These are phyloP conservation scores for Silurus glanis DNA, from an alignment of 2,113 vertebrate genomes.

Conservation along the genomic window DNA sequence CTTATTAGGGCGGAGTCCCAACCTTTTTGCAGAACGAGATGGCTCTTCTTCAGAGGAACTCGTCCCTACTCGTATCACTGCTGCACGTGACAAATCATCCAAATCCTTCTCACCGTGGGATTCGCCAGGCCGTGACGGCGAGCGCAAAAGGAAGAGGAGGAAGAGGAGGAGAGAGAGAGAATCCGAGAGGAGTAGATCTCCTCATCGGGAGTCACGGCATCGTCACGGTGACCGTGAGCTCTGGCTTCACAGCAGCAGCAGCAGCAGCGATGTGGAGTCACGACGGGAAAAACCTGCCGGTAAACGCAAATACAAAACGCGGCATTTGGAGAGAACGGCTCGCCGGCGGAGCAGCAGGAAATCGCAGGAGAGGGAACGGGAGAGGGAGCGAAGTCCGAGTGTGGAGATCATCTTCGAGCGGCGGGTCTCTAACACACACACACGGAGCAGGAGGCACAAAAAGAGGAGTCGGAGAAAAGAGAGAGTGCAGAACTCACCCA, in stretches of 20 bases:
- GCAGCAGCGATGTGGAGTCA: slow-evolving; percentile 30
- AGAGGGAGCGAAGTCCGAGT: slow-evolving; percentile 80
- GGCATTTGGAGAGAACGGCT: slow-evolving; percentile 78
- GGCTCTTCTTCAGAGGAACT: slow-evolving; percentile 60
- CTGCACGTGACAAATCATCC: slow-evolving; percentile 72
- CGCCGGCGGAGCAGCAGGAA: slow-evolving; percentile 23
- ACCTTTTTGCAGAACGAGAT: background rate
- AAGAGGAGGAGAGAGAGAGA: background rate
- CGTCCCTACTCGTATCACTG: slow-evolving; percentile 74
- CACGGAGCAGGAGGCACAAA: slow-evolving; percentile 86
- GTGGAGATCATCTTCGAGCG: slow-evolving; percentile 81
- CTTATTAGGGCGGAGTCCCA: slow-evolving; percentile 2
- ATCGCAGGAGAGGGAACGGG: slow-evolving; percentile 59
- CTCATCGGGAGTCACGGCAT: background rate
- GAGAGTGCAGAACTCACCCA: slow-evolving; percentile 65
- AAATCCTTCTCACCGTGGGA: slow-evolving; percentile 65
- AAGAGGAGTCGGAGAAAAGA: slow-evolving; percentile 73
- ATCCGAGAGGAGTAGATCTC: slow-evolving; percentile 22
- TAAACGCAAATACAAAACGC: slow-evolving; percentile 94
- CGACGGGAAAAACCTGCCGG: slow-evolving; percentile 86
- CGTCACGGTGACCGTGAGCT: background rate
- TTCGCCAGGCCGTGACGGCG: background rate
- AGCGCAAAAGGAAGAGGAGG: background rate
- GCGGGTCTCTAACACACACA: slow-evolving; percentile 54
- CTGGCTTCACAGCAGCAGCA: slow-evolving; percentile 4